These are phyloP conservation scores for Corythornis leucogaster DNA, from an alignment of 2,797 vertebrate genomes.

Conservation along the genomic window DNA sequence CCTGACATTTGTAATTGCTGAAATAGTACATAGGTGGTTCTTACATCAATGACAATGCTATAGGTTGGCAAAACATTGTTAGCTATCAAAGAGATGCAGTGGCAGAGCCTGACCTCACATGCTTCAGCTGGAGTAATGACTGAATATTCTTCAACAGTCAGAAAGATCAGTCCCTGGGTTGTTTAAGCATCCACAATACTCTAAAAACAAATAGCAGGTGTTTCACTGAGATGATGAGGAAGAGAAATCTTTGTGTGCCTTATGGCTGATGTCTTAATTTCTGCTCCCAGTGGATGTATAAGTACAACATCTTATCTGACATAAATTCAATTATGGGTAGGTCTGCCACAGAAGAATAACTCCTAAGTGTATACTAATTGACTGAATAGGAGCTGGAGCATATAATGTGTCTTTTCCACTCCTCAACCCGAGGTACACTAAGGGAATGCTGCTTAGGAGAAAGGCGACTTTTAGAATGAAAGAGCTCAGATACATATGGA, in stretches of 20 bases:
- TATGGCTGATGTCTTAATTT: constrained; percentile 55
- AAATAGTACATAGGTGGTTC: background rate
- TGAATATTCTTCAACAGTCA: background rate
- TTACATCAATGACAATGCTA: background rate
- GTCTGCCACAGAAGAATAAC: constrained; percentile 28
- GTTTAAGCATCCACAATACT: background rate
- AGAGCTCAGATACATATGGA: background rate
- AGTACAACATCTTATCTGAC: constrained; percentile 22
- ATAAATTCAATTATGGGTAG: constrained; percentile 57
- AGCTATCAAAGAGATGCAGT: background rate
- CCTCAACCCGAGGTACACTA: background rate
- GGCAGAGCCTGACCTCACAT: background rate
- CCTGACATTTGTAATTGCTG: background rate
- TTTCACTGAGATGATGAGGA: constrained; percentile 13
- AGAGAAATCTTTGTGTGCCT: constrained; percentile 10
- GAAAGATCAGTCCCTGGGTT: background rate
- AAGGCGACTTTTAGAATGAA: background rate
- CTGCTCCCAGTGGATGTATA: constrained; percentile 7
- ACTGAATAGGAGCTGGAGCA: background rate
- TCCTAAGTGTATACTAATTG: constrained; percentile 9
- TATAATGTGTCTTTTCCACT: background rate
- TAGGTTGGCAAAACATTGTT: background rate
- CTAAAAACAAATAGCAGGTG: background rate
- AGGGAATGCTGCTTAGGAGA: background rate
- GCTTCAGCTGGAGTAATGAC: background rate